Base-by-base conservation (phyloP, 2,888 invertebrate species). In the Pseudanteris insignis region DNA sequence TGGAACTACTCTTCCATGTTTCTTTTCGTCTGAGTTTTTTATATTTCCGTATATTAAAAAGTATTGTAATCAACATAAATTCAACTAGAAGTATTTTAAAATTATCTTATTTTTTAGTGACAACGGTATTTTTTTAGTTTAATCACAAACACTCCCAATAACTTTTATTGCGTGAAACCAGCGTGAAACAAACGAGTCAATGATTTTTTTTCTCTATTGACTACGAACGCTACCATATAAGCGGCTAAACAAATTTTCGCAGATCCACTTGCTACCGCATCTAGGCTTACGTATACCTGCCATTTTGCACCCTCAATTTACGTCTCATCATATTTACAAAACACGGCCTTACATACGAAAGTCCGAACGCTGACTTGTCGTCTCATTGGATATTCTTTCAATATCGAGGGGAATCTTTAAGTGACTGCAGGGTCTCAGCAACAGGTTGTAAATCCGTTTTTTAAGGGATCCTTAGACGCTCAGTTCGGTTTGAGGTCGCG, bases 331-430 rank as follows among this genome's bases (percentile, higher is more conserved):
- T 75, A 75, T 76, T 77, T 72, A 74, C 73, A 71, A 72, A 75
- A 67, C 73, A 71, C 70, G 57, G 70, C 65, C 66, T 64, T 70
- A 72, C 68, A 62, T 67, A 65, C 62, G 65, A 67, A 67, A 58
- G 65, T 50, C 53, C 63, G 61, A 54, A 53, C 65, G 64, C 65
- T 53, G 64, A 67, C 63, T 70, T 71, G 73, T 69, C 71, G 66
- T 63, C 54, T 70, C 73, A 74, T 74, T 73, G 75, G 77, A 78
- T 79, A 79, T 78, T 78, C 78, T 79, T 79, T 78, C 79, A 76
- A 79, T 79, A 79, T 79, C 78, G 79, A 79, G 79, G 79, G 79
- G 79, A 78, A 79, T 79, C 78, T 79, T 79, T 79, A 79, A 79
- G 78, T 78, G 79, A 77, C 71, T 74, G 61, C 51, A 44, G 53